Evolutionary conservation across 1,140 invertebrate species (phyloP).

Genomic region (Mizuhopecten yessoensis): DNA sequence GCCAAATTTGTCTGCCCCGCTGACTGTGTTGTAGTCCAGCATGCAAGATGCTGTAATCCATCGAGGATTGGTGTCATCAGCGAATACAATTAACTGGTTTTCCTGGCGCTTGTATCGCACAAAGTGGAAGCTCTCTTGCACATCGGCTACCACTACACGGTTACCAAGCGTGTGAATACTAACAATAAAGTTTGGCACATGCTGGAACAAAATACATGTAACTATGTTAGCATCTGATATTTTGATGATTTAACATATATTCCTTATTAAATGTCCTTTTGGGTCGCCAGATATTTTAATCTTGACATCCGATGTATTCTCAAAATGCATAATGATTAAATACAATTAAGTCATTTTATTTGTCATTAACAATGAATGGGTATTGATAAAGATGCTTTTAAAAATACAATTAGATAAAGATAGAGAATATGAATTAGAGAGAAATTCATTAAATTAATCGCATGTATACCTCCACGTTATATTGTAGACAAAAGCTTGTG

Average conservation of each 20-base stretch:
- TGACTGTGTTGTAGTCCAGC: constrained; percentile 98
- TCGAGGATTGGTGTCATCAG: constrained; percentile 98
- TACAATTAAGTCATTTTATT: too few relatives aligned
- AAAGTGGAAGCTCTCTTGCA: constrained; percentile 99
- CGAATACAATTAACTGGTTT: constrained; percentile 99
- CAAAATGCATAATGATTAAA: too few relatives aligned
- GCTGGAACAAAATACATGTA: constrained; percentile 85
- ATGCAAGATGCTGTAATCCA: constrained; percentile 96
- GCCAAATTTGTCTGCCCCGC: constrained; percentile 99
- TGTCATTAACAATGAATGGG: too few relatives aligned
- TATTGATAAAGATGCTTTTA: too few relatives aligned
- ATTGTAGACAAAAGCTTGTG: neutral
- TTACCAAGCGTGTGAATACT: constrained; percentile 96
- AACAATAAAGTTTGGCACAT: constrained; percentile 97
- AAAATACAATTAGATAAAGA: too few relatives aligned
- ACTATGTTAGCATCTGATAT: too few relatives aligned
- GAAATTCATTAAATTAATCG: neutral
- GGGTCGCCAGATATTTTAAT: too few relatives aligned
- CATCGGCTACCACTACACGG: constrained; percentile 96
- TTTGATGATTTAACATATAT: too few relatives aligned
- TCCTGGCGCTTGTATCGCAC: constrained; percentile 97
- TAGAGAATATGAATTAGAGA: too few relatives aligned
- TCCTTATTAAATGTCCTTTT: too few relatives aligned
- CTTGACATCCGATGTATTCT: too few relatives aligned
- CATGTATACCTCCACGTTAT: neutral